phyloP scores from a whole-genome alignment of 1,140 invertebrate genomes.

The Panonychus citri region DNA sequence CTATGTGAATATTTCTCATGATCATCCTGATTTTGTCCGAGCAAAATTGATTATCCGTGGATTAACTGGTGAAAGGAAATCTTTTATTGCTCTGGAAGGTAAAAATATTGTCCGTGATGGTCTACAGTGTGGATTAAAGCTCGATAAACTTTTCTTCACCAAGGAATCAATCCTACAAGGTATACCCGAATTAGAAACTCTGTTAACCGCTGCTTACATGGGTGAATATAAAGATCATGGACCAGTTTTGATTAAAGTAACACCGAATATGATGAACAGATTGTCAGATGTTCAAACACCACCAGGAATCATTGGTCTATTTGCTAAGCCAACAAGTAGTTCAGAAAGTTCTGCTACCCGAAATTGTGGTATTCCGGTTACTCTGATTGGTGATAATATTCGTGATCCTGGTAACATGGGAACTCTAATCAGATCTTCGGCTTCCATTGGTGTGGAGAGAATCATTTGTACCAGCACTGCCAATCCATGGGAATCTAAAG shows the following conservation, averaged over 20 bases:
- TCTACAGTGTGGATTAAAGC: neutral
- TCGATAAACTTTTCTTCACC: neutral
- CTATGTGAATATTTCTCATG: neutral
- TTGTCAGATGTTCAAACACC: neutral
- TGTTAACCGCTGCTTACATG: too few species aligned
- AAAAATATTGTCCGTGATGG: neutral
- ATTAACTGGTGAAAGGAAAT: neutral
- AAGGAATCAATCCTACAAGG: too few species aligned
- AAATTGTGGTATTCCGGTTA: constrained; percentile 36
- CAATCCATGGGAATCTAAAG: constrained; percentile 68
- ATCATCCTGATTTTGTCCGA: neutral
- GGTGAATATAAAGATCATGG: neutral
- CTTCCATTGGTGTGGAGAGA: constrained; percentile 48
- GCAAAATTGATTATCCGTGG: neutral
- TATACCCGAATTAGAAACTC: too few species aligned
- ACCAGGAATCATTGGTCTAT: neutral
- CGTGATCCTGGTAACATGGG: constrained; percentile 72
- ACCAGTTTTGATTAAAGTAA: neutral
- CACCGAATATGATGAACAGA: neutral
- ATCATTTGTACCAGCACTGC: constrained; percentile 56
- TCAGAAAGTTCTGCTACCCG: neutral
- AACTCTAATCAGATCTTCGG: constrained; percentile 49
- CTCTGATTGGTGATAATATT: constrained; percentile 66
- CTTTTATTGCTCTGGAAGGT: neutral
- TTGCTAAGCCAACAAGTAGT: neutral